Conservation (phyloP, 2,888 invertebrate genomes). For the Cataglyphis cursor region DNA sequence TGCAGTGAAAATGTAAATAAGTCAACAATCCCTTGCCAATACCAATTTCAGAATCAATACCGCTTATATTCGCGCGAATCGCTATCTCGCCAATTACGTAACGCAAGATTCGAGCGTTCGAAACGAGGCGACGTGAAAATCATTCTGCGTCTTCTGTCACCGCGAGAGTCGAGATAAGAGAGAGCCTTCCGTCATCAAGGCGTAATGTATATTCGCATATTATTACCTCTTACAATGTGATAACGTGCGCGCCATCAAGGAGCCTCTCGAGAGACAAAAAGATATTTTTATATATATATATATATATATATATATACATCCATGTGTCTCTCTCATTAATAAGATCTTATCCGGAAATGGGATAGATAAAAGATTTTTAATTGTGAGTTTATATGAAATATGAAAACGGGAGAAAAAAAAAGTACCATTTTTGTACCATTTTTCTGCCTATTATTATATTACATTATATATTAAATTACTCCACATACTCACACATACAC, state of each 20-base stretch:
- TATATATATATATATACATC: neutral
- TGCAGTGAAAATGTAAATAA: conserved; percentile 75
- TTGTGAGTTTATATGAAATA: neutral
- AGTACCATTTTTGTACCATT: neutral
- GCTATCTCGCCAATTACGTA: conserved; percentile 34
- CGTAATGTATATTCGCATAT: neutral
- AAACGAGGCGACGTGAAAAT: conserved; percentile 16
- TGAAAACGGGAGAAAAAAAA: neutral
- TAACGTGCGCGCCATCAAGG: conserved; percentile 21
- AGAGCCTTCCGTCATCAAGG: conserved; percentile 26
- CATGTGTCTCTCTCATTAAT: neutral
- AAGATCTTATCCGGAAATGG: neutral
- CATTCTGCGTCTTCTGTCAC: conserved; percentile 4
- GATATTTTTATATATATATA: neutral
- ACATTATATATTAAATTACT: neutral
- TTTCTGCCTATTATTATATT: neutral
- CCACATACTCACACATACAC: too few relatives aligned
- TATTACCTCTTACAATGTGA: conserved; percentile 10
- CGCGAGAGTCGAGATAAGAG: conserved; percentile 17
- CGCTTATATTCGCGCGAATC: neutral
- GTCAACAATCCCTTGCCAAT: conserved; percentile 52
- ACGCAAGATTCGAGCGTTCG: conserved; percentile 8
- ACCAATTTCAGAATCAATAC: conserved; percentile 38
- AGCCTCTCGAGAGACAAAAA: conserved; percentile 7
- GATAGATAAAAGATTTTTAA: neutral